phyloP scores from a whole-genome alignment of 2,888 invertebrate genomes.

The Leptarthrus brevirostris region DNA sequence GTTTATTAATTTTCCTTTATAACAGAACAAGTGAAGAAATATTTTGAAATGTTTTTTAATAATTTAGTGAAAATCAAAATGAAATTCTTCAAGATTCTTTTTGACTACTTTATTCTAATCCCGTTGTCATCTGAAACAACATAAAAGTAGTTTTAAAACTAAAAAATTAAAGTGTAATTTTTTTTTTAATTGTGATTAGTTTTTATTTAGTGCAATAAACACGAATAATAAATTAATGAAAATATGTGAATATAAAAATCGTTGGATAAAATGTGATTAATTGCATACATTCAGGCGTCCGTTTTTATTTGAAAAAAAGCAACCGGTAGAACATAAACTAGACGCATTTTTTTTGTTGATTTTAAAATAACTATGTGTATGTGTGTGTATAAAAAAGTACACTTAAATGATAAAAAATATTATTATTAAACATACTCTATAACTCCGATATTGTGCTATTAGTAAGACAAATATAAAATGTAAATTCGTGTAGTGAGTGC shows the following conservation, averaged over 20 bases:
- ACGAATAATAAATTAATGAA: constrained; percentile 18
- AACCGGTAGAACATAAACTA: neutral
- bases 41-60: constrained; percentile 2
- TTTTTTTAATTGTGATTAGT: neutral
- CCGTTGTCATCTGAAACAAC: neutral
- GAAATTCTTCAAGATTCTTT: neutral
- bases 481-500: neutral
- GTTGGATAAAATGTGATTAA: neutral
- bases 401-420: neutral
- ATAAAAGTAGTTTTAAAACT: neutral
- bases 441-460: neutral
- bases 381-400: neutral
- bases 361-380: neutral
- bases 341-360: neutral
- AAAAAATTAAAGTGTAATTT: neutral
- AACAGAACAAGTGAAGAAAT: neutral
- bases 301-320: neutral
- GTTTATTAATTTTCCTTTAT: neutral
- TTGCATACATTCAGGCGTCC: neutral
- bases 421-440: neutral
- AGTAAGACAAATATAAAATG: neutral
- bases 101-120: constrained; percentile 1
- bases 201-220: neutral
- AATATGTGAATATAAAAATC: constrained; percentile 20
- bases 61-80: constrained; percentile 6